phyloP scores from a whole-genome alignment of 2,797 vertebrate species.

The Heliangelus exortis region DNA sequence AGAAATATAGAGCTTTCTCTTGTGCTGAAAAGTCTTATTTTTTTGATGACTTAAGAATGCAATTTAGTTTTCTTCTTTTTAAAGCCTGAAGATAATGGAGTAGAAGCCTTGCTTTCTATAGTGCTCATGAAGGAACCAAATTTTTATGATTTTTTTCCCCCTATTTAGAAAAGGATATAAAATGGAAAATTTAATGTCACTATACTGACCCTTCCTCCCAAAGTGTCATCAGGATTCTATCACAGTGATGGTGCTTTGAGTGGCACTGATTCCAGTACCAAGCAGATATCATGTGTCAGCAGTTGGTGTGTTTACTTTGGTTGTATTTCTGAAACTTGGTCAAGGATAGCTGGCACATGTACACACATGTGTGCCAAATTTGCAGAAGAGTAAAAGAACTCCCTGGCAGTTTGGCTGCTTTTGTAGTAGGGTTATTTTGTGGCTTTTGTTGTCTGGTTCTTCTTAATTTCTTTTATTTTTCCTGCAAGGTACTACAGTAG shows the following conservation, averaged over 20 bases:
- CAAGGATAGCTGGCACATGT: background rate
- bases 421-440: background rate
- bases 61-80: background rate
- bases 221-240: background rate
- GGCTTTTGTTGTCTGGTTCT: background rate
- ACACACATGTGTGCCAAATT: background rate
- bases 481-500: background rate
- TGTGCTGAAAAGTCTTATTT: background rate
- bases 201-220: background rate
- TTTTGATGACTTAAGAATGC: background rate
- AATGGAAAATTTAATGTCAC: background rate
- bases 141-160: background rate
- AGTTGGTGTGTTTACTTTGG: background rate
- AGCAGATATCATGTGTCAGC: background rate
- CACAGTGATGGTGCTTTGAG: background rate
- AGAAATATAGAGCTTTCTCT: background rate
- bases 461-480: background rate
- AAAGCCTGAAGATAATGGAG: background rate
- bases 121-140: background rate
- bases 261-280: background rate
- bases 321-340: slow-evolving; percentile 17
- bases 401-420: slow-evolving; percentile 26
- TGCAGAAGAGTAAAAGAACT: background rate
- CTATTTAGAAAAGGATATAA: background rate
- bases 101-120: background rate